Percentiles rank a stretch among this genome's conserved stretches.
These are phyloP conservation scores for Dromococcyx pavoninus DNA, from an alignment of 2,797 vertebrate species.

Conservation along the genomic window DNA sequence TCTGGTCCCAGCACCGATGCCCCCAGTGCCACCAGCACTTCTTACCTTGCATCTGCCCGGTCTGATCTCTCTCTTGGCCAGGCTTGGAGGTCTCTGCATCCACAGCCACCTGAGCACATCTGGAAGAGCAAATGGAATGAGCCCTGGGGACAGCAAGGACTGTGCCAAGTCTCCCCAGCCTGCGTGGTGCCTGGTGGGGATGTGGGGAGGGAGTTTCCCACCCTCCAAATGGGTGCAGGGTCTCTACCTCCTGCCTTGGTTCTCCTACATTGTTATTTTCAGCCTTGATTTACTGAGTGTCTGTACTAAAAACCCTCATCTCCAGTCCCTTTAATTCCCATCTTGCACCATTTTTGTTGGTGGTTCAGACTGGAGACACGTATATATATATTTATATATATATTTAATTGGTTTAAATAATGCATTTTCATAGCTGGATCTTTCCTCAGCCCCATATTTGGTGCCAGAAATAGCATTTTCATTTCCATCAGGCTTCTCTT, in stretches of 20 bases:
- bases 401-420: neutral
- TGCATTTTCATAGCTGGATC: neutral
- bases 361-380: neutral
- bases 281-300: neutral
- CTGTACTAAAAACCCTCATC: neutral
- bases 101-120: rapidly evolving
- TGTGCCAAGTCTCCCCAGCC: neutral
- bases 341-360: neutral
- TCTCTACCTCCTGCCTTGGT: neutral
- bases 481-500: neutral
- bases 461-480: neutral
- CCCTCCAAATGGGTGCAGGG: rapidly evolving
- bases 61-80: neutral
- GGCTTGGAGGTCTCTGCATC: rapidly evolving
- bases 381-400: neutral
- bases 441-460: neutral
- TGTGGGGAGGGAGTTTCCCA: neutral
- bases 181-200: rapidly evolving
- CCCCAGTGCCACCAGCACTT: neutral
- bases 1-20: rapidly evolving
- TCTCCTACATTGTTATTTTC: neutral
- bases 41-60: neutral
- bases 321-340: neutral
- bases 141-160: neutral
- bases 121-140: neutral